Conservation (phyloP, 37 sponge, comb jelly and placozoan genomes). For the Spongia lamella region DNA sequence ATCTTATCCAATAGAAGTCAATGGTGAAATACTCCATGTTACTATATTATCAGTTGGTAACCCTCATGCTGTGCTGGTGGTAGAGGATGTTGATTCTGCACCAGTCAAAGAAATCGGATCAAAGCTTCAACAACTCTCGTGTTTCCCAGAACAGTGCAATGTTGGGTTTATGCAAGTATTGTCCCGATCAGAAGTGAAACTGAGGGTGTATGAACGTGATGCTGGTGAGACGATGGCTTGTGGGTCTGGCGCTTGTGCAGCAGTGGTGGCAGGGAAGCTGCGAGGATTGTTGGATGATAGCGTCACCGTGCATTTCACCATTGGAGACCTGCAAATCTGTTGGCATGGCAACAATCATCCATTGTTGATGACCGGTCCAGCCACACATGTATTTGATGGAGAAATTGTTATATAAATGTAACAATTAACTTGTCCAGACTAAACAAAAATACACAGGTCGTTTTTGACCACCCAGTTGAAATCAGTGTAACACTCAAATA, state of each 20-base stretch:
- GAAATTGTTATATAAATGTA: no score
- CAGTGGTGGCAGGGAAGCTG: background rate
- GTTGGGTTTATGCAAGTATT: background rate
- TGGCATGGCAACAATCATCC: background rate
- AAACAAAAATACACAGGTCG: no score
- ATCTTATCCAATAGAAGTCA: background rate
- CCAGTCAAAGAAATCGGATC: background rate
- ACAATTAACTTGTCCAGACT: no score
- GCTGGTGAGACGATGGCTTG: slow-evolving; percentile 22
- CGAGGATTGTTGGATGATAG: background rate
- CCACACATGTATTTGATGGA: no score
- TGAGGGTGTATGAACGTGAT: slow-evolving; percentile 5
- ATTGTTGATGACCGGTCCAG: background rate
- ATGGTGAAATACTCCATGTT: background rate
- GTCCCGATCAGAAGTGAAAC: background rate
- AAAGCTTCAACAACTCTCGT: background rate
- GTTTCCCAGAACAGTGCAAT: slow-evolving; percentile 8
- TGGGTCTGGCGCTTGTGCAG: slow-evolving; percentile 15
- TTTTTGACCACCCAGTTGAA: no score
- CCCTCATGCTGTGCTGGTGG: background rate
- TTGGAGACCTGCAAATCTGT: background rate
- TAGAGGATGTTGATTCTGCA: background rate
- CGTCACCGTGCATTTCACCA: background rate
- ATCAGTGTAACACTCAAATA: no score
- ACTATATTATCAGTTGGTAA: background rate